These are phyloP conservation scores for Anastrepha ludens DNA, from an alignment of 1,140 invertebrate species.

Conservation along the genomic window DNA sequence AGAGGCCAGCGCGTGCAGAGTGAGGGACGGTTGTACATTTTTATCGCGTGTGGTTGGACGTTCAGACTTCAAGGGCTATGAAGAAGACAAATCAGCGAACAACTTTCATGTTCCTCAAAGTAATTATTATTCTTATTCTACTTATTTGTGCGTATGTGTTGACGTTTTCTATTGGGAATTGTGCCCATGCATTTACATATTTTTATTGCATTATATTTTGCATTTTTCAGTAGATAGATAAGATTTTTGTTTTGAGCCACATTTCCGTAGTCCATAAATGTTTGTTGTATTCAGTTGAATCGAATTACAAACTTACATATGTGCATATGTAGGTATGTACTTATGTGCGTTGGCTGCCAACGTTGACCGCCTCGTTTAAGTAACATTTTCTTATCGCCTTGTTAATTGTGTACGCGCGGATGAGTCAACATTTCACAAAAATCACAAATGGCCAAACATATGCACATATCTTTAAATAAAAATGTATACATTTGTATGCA, in stretches of 20 bases:
- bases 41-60: neutral
- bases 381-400: constrained; percentile 41
- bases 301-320: neutral
- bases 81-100: neutral
- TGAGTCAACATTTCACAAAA: constrained; percentile 27
- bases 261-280: constrained; percentile 41
- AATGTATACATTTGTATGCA: neutral
- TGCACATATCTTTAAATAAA: neutral
- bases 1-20: neutral
- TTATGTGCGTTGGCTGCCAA: neutral
- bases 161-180: neutral
- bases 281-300: constrained; percentile 33
- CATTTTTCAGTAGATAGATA: constrained; percentile 45
- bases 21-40: constrained; percentile 20
- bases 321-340: neutral
- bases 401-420: constrained; percentile 16
- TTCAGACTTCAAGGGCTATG: neutral
- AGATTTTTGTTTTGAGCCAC: constrained; percentile 37
- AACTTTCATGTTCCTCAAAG: constrained; percentile 13
- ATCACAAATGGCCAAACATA: neutral
- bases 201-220: neutral
- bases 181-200: neutral
- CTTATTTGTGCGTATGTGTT: neutral
- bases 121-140: constrained; percentile 24
- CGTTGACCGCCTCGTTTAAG: neutral